Conservation (phyloP, 1,140 invertebrate genomes). For the Zaprionus kolodkinae region DNA sequence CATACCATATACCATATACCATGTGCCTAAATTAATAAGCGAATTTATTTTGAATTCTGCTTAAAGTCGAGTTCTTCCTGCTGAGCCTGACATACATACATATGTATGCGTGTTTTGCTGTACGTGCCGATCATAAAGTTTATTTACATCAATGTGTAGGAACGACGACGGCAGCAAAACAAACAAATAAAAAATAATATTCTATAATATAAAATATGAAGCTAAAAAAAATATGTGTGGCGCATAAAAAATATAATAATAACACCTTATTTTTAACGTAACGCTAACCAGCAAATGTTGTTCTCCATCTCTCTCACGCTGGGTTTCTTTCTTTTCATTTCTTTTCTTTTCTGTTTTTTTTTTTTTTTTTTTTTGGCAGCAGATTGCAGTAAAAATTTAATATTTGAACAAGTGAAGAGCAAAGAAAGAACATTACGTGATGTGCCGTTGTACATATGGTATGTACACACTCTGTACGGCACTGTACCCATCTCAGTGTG, state of each 20-base stretch:
- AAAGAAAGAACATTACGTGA: constrained; percentile 75
- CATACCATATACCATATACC: neutral
- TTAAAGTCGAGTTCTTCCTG: constrained; percentile 2
- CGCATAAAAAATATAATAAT: constrained; percentile 71
- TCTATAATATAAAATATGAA: constrained; percentile 71
- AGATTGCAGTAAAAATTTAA: constrained; percentile 70
- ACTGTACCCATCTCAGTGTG: constrained; percentile 7
- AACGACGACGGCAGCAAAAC: constrained; percentile 47
- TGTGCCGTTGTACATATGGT: constrained; percentile 37
- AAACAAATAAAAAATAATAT: constrained; percentile 81
- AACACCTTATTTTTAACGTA: constrained; percentile 60
- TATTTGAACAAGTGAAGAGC: constrained; percentile 73
- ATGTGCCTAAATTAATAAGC: constrained; percentile 38
- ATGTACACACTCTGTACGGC: constrained; percentile 4
- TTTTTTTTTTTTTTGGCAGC: constrained; percentile 13
- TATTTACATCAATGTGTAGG: constrained; percentile 61
- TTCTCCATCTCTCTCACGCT: neutral
- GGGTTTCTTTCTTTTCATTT: neutral
- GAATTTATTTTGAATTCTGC: constrained; percentile 15
- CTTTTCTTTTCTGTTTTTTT: neutral
- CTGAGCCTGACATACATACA: constrained; percentile 17
- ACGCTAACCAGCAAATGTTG: constrained; percentile 42
- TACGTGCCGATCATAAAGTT: constrained; percentile 80
- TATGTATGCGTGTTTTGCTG: constrained; percentile 19
- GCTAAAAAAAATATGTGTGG: constrained; percentile 60